Conservation (phyloP, 2,888 invertebrate genomes). For the Lasioglossum pauxillum region DNA sequence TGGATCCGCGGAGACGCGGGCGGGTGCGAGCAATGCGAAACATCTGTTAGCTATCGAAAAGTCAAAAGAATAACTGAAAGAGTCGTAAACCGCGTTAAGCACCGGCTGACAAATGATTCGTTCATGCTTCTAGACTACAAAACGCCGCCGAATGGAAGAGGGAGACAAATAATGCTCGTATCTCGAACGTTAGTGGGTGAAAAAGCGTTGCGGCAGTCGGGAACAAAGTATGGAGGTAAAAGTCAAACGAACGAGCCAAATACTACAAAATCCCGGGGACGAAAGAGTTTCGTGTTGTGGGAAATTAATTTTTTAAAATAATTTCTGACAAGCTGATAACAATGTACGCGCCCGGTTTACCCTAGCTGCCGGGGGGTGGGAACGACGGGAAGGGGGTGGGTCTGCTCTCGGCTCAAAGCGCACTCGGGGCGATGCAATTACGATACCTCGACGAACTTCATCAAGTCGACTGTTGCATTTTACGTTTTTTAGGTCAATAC, state of each 20-base stretch:
- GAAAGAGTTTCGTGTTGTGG: conserved; percentile 20
- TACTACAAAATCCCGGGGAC: conserved; percentile 23
- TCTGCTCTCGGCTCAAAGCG: conserved; percentile 49
- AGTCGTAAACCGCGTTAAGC: conserved; percentile 60
- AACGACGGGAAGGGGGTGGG: background rate
- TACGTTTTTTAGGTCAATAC: conserved; percentile 69
- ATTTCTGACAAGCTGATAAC: conserved; percentile 58
- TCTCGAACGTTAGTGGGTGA: background rate
- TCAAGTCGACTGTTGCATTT: conserved; percentile 69
- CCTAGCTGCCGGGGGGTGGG: background rate
- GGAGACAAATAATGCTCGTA: conserved; percentile 15
- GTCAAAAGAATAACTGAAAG: conserved; percentile 61
- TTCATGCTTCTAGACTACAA: conserved; percentile 38
- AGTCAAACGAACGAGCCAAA: conserved; percentile 15
- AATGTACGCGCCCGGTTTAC: conserved; percentile 22
- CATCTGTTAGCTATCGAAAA: conserved; percentile 67
- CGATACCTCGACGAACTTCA: conserved; percentile 63
- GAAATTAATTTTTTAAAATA: conserved; percentile 57
- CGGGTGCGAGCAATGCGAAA: conserved; percentile 19
- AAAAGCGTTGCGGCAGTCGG: conserved; percentile 1
- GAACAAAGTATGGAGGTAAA: background rate
- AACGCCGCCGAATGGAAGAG: background rate
- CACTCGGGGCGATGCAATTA: conserved; percentile 65
- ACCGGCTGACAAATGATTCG: conserved; percentile 53
- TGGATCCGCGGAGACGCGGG: background rate